A percentile compares a stretch with the other conserved stretches of the same genome.
These are phyloP conservation scores for Clarias platycephalus DNA, from an alignment of 2,797 vertebrate genomes.

Conservation along the genomic window DNA sequence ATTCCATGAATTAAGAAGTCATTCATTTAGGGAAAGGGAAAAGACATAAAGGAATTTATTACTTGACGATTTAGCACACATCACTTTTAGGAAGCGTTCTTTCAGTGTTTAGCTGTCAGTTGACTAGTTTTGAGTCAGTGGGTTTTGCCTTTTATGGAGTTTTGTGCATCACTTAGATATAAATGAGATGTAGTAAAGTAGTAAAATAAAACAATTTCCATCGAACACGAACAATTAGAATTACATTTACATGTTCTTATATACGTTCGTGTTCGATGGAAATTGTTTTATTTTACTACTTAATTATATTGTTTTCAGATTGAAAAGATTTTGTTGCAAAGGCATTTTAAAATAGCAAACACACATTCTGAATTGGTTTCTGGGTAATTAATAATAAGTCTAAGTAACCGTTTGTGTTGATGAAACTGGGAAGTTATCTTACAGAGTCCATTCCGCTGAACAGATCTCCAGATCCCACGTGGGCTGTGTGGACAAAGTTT, in stretches of 20 bases:
- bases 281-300: background rate
- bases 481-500: conserved; percentile 86
- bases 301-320: background rate
- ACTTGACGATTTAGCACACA: background rate
- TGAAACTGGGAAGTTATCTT: conserved; percentile 55
- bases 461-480: conserved; percentile 83
- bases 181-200: too few relatives aligned
- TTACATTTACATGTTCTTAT: too few relatives aligned
- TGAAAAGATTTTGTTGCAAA: background rate
- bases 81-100: background rate
- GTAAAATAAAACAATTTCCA: too few relatives aligned
- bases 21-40: background rate
- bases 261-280: too few relatives aligned
- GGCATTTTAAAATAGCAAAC: background rate
- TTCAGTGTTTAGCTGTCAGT: background rate
- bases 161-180: background rate
- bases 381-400: background rate
- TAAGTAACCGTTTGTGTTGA: background rate
- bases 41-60: background rate
- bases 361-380: background rate
- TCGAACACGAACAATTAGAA: too few relatives aligned
- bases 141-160: background rate
- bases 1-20: background rate
- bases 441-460: conserved; percentile 88
- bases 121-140: background rate